phyloP scores from a whole-genome alignment of 2,113 vertebrate genomes.

The Stomatorhinus ivindoensis region DNA sequence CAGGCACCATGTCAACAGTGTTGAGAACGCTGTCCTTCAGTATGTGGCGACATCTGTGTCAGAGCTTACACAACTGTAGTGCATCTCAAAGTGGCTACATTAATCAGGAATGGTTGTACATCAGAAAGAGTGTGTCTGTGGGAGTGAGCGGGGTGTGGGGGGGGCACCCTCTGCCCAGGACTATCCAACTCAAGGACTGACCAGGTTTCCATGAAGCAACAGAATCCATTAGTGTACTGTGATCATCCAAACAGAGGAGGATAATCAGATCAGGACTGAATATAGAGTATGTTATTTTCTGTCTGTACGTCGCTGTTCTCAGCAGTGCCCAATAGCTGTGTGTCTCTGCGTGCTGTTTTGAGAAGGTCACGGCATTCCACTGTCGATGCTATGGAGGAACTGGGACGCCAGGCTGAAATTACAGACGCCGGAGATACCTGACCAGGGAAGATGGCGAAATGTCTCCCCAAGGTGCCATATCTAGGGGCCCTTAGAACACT shows the following conservation, averaged over 20 bases:
- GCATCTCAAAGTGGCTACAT: background rate
- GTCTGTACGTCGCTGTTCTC: background rate
- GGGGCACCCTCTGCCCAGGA: background rate
- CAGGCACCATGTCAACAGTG: background rate
- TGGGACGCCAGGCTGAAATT: conserved; percentile 15
- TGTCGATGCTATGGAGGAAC: background rate
- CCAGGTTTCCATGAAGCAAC: background rate
- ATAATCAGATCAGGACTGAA: background rate
- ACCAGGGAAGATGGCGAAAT: background rate
- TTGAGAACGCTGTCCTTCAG: background rate
- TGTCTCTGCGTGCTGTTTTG: background rate
- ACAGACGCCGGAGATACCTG: conserved; percentile 3
- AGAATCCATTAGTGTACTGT: background rate
- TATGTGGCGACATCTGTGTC: background rate
- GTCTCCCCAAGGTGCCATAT: background rate
- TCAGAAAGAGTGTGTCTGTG: background rate
- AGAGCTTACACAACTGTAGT: background rate
- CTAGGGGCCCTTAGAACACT: background rate
- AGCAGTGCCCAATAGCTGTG: background rate
- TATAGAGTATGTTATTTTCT: background rate
- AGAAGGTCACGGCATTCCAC: background rate
- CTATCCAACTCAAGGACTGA: background rate
- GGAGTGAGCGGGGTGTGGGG: background rate
- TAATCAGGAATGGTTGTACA: background rate
- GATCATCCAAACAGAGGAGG: background rate